Percentiles rank a stretch among this genome's conserved stretches.
phyloP scores from a whole-genome alignment of 2,113 vertebrate genomes.

The Arothron firmamentum region DNA sequence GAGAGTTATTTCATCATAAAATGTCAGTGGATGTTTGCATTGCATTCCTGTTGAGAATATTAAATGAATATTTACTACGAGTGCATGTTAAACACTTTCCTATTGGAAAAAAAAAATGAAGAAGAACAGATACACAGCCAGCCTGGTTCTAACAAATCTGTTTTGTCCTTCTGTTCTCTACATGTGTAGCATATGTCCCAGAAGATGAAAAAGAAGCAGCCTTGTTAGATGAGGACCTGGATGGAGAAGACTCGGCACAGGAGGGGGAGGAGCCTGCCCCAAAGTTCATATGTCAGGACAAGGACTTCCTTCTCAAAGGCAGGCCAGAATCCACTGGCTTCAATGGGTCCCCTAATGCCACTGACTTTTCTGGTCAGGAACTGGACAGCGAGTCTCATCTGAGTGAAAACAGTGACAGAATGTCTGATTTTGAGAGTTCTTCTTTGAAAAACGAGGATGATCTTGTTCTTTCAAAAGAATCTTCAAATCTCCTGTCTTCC shows the following conservation, averaged over 20 bases:
- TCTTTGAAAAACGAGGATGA: conserved; percentile 96
- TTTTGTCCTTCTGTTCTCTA: conserved; percentile 54
- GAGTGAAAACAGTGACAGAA: conserved; percentile 95
- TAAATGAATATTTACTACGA: conserved; percentile 38
- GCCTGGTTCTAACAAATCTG: conserved; percentile 36
- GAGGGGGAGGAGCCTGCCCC: conserved; percentile 86
- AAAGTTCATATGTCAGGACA: conserved; percentile 88
- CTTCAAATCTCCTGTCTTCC: conserved; percentile 62
- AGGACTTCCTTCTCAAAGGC: conserved; percentile 83
- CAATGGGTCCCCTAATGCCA: conserved; percentile 85
- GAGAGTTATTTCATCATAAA: too few species aligned
- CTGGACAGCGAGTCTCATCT: conserved; percentile 97
- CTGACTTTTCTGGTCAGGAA: conserved; percentile 95
- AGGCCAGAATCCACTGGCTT: conserved; percentile 83
- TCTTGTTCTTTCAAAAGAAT: conserved; percentile 81
- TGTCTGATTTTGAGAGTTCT: conserved; percentile 93
- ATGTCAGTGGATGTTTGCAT: conserved; percentile 26
- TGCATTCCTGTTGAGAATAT: too few species aligned
- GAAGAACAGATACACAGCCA: conserved; percentile 34
- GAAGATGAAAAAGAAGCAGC: conserved; percentile 93
- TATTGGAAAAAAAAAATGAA: conserved; percentile 29
- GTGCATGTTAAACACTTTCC: conserved; percentile 37
- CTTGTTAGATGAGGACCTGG: conserved; percentile 85
- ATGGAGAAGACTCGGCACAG: conserved; percentile 81
- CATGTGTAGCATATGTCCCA: conserved; percentile 88